Conservation (phyloP, 2,888 invertebrate genomes). For the Ormia ochracea region DNA sequence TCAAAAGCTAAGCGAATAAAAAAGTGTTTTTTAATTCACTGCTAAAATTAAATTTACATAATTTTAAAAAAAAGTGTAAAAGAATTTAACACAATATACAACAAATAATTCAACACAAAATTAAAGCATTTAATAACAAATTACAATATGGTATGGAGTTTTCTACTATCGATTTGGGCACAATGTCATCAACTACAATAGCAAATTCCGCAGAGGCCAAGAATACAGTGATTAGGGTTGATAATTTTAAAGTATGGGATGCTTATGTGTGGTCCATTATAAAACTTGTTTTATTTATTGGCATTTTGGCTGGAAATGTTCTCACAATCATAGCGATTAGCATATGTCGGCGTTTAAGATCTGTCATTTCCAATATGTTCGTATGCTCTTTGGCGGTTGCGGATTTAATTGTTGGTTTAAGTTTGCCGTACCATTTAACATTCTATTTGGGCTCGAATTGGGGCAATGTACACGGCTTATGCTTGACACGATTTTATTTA, state of each 20-base stretch:
- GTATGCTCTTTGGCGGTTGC: conserved; percentile 87
- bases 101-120: background rate
- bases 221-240: conserved; percentile 6
- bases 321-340: conserved; percentile 86
- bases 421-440: conserved; percentile 86
- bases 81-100: background rate
- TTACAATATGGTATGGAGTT: conserved; percentile 41
- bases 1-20: background rate
- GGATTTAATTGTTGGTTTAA: conserved; percentile 86
- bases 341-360: conserved; percentile 83
- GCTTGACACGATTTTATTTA: conserved; percentile 84
- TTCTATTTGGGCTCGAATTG: conserved; percentile 83
- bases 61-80: background rate
- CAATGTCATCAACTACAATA: background rate
- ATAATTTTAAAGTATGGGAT: conserved; percentile 22
- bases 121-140: background rate
- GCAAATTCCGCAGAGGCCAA: background rate
- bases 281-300: conserved; percentile 82
- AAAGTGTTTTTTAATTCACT: too few relatives aligned
- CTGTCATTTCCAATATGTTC: conserved; percentile 86
- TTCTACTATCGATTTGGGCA: background rate
- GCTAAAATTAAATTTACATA: background rate
- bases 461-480: conserved; percentile 81
- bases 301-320: conserved; percentile 85
- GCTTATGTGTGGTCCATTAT: conserved; percentile 80